These are phyloP conservation scores for Psittacula cyanocephala DNA, from an alignment of 2,113 vertebrate genomes.

Conservation along the genomic window DNA sequence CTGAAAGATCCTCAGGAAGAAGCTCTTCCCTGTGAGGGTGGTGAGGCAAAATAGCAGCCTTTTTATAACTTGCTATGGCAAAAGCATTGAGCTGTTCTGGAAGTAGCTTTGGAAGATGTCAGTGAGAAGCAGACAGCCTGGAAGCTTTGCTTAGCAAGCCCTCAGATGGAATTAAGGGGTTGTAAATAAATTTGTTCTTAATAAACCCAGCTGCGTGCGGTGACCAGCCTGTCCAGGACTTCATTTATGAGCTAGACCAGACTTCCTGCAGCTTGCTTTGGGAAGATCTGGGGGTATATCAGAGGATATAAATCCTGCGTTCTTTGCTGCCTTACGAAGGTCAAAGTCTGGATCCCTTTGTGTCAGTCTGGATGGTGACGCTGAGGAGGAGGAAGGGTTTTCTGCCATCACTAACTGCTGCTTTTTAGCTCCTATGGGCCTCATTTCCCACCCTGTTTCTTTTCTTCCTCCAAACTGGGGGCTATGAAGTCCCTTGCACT, in stretches of 20 bases:
- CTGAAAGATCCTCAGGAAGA: not conserved
- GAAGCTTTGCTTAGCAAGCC: not conserved
- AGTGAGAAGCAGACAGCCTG: not conserved
- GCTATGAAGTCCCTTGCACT: not conserved
- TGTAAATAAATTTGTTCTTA: not conserved
- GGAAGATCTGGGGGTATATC: not conserved
- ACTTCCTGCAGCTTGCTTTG: not conserved
- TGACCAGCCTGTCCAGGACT: not conserved
- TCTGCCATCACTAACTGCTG: not conserved
- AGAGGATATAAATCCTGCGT: not conserved
- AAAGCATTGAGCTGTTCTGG: not conserved
- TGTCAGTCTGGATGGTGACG: not conserved
- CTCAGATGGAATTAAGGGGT: not conserved
- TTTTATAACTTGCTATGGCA: not conserved
- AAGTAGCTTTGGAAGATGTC: not conserved
- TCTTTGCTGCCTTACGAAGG: not conserved
- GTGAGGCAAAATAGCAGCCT: not conserved
- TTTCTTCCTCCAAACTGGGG: not conserved
- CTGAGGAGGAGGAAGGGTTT: not conserved
- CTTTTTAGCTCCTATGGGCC: not conserved
- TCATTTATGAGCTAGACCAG: accelerated
- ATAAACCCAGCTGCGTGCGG: not conserved
- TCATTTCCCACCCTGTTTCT: not conserved
- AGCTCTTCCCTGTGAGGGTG: not conserved
- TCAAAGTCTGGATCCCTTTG: not conserved